Base-by-base conservation (phyloP, 2,888 invertebrate species). In the Drosophila mimica region DNA sequence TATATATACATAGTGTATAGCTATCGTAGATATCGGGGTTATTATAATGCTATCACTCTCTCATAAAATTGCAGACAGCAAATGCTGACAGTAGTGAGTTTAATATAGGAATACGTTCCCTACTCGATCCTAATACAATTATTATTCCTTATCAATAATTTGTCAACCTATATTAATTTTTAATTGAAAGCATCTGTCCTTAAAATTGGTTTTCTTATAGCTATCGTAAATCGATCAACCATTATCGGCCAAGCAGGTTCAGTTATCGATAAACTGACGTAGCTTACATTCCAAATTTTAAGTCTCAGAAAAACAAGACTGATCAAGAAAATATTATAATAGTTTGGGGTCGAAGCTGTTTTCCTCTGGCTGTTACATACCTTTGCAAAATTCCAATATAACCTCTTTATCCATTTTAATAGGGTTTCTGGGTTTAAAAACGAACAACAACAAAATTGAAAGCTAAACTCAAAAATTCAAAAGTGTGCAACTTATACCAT, bases 401-500 rank as follows among this genome's bases (percentile, higher is more conserved):
- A 46, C 15, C 25, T 15, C 15, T 46, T 15, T 4, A 46, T 4
- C 1, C 15, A 46, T 15, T 46, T 46, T 25, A 25, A 46, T 46
- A 8, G 2, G 7, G 7, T 8, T 46, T 46, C 15, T 25, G 25
- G 46, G 46, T 25, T 17, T 20, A 34, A 58, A 59, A 75, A 51
- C 15, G 13, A 43, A 66, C 25, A 25, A 25, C 25, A 70, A 43
- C 36, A n/a, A 64, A 80, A 81, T 49, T 69, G 56, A 79, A 76
- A 76, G 49, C 66, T 73, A 61, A 64, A 71, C 82, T 81, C 70
- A 74, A 71, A 77, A 77, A 74, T 66, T 28, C 36, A 71, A 75
- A 76, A 56, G 34, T 68, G 66, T 64, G 71, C 61, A 52, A 64
- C 62, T n/a, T n/a, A 62, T 34, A 53, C 59, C 48, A 66, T 68